Conservation (phyloP, 2,113 vertebrate species). For the Urocitellus parryii region DNA sequence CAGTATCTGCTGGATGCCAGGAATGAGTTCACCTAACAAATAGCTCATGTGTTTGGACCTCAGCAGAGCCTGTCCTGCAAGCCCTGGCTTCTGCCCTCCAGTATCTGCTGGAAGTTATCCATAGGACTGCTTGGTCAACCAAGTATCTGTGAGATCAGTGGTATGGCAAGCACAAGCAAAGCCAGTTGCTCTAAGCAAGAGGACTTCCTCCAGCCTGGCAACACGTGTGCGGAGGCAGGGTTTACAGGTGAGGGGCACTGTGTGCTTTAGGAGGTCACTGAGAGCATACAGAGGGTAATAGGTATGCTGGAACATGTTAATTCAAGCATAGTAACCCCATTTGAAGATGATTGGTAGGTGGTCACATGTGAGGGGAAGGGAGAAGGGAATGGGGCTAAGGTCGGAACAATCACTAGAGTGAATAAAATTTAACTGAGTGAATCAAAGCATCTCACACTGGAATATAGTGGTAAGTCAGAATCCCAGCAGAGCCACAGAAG, state of each 20-base stretch:
- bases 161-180: not conserved
- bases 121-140: not conserved
- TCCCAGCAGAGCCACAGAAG: not conserved
- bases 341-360: slow-evolving; percentile 48
- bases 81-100: not conserved
- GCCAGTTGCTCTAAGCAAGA: not conserved
- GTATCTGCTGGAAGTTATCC: not conserved
- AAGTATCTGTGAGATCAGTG: not conserved
- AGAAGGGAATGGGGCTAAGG: not conserved
- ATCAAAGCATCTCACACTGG: not conserved
- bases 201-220: not conserved
- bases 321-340: not conserved
- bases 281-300: not conserved
- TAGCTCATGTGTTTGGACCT: not conserved
- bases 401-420: not conserved
- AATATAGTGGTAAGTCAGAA: not conserved
- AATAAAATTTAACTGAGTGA: not conserved
- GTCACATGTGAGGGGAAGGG: not conserved
- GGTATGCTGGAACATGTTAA: not conserved
- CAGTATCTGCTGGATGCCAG: not conserved
- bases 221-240: not conserved
- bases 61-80: not conserved
- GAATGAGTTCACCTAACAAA: not conserved
- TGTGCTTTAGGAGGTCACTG: not conserved
- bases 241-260: not conserved